Evolutionary conservation across 2,113 vertebrate species (phyloP), one percentile per base, ranked within the genome.

Genomic region (Kryptolebias marmoratus): DNA sequence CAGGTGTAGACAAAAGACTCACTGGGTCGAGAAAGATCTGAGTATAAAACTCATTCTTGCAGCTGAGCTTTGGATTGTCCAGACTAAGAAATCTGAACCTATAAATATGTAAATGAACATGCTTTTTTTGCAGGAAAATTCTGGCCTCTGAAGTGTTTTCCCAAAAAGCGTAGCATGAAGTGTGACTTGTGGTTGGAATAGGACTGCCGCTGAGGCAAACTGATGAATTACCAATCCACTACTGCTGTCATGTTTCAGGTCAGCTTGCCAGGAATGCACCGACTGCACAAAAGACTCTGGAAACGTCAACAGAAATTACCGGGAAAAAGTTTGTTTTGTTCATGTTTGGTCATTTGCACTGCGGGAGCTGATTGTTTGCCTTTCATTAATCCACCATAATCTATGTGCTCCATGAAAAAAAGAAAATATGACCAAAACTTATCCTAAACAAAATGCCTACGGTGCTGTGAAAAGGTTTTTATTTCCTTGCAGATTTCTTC

Each of bases 161-260:
- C 67, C 59, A 61, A 50, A 61, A 53, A 73, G 72, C 71, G 71
- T 68, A 70, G 71, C 45, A 6, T 65, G 80, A 73, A 73, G 73
- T 55, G 31, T 58, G 84, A 81, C 67, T 77, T 56, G 68, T 62
- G 45, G 59, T 77, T 73, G 74, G 69, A 86, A 73, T 42, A 11
- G 49, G 56, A 49, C 53, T 54, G 42, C 61, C 48, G 72, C 74
- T 61, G 48, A 79, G 79, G 65, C 56, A 81, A 47, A 64, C 42
- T 87, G 81, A 85, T 85, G 72, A 75, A 83, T 82, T 68, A 79
- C 64, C 73, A 65, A 61, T 68, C 45, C 61, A 55, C 81, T 83
- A 59, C 71, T 30, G 71, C 78, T 82, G 85, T 88, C 81, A 80
- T 91, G 85, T 90, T 89, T 82, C 53, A 77, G 54, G 60, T 49